Base-by-base conservation (phyloP, 2,888 invertebrate species). In the Halictus ligatus region DNA sequence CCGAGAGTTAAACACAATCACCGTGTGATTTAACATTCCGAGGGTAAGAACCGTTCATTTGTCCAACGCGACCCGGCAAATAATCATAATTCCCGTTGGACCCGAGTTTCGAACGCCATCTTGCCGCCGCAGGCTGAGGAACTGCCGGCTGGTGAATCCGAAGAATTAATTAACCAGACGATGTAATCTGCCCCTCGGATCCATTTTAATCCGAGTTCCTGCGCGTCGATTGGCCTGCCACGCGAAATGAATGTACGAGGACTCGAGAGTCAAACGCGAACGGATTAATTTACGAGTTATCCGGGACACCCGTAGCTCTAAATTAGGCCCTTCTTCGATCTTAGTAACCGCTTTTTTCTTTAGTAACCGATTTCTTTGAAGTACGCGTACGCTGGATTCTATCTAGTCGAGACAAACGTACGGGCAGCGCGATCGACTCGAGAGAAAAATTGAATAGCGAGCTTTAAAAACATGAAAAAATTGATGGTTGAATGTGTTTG, bases 121-220 rank as follows among this genome's bases (percentile, higher is more conserved):
- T 64, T 64, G 64, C 29, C 8, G 29, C 64, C 29, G 64, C 64
- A 29, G 29, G 64, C 64, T 18, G 29, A 64, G 29, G 29, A 7
- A 29, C 29, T 7, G 64, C 15, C 0, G 8, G 73, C 21, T 18
- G 18, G 72, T 35, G 60, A 43, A 67, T 73, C 50, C 85, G 82
- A 83, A 81, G 79, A 88, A 92, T 91, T 92, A 91, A 92, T 92
- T 92, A 91, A 88, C 69, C 84, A 74, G 73, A 79, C 79, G 85
- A 87, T 88, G 86, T 89, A 88, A 90, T 92, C 90, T 88, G 84
- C 86, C 87, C 86, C 85, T 85, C 86, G 81, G 86, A 84, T 85
- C 88, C 78, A 85, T 84, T 91, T 90, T 88, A 91, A 90, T 90
- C 88, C 83, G 74, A 88, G 89, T 79, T 82, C 77, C 81, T 81